Evolutionary conservation across 35 echinoderm and acorn worm genomes (phyloP).

Genomic region (Stichopus chloronotus): DNA sequence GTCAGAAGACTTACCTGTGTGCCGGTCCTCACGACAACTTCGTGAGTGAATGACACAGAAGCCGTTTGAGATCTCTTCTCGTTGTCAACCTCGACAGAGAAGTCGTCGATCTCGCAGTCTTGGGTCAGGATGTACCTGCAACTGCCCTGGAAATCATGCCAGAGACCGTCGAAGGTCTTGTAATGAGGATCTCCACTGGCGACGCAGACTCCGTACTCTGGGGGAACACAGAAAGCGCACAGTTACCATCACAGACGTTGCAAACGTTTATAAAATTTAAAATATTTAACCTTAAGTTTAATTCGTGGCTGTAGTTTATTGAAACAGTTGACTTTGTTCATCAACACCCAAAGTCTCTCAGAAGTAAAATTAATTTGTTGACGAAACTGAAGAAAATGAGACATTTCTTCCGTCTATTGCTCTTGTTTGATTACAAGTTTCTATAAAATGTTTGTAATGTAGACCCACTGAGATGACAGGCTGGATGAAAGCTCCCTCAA

Average conservation of each 20-base stretch:
- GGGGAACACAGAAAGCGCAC: background rate
- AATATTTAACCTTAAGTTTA: background rate
- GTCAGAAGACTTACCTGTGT: background rate
- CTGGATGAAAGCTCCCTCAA: too few species aligned
- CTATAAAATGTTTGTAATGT: too few species aligned
- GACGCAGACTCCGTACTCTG: slow-evolving; percentile 86
- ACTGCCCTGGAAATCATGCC: slow-evolving; percentile 90
- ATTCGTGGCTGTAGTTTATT: background rate
- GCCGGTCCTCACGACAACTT: slow-evolving; percentile 59
- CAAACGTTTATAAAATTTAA: background rate
- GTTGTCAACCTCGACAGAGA: slow-evolving; percentile 76
- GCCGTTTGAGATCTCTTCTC: slow-evolving; percentile 58
- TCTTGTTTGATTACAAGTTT: too few species aligned
- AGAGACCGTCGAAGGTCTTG: slow-evolving; percentile 86
- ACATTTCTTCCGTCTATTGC: too few species aligned
- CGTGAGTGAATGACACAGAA: slow-evolving; percentile 74
- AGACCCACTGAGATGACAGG: too few species aligned
- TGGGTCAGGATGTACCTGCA: slow-evolving; percentile 77
- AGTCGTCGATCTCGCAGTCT: slow-evolving; percentile 55
- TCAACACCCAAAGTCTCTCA: too few species aligned
- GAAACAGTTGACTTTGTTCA: too few species aligned
- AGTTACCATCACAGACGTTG: background rate
- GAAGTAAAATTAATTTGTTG: too few species aligned
- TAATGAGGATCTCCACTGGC: slow-evolving; percentile 94
- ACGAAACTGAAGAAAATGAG: too few species aligned